These are phyloP conservation scores for Ormyrus nitidulus DNA, from an alignment of 2,888 invertebrate genomes.

Conservation along the genomic window DNA sequence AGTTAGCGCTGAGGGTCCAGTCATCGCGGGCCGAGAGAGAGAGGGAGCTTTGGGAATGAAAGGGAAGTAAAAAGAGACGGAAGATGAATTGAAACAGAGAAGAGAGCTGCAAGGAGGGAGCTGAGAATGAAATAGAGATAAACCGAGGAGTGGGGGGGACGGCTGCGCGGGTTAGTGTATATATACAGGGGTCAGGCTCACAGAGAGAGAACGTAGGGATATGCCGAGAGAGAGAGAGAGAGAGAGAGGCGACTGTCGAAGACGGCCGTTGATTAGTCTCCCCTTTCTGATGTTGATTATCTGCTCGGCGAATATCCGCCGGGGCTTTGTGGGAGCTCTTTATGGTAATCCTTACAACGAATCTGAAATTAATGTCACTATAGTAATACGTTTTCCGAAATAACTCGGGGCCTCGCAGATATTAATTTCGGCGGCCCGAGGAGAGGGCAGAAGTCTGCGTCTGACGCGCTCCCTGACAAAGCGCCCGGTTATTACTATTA, in stretches of 20 bases:
- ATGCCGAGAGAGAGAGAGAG: conserved; percentile 1
- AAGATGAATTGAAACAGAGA: conserved; percentile 17
- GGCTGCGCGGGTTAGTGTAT: background rate
- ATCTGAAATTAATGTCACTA: conserved; percentile 57
- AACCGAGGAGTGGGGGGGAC: conserved; percentile 18
- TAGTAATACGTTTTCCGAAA: conserved; percentile 52
- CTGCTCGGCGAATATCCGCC: conserved; percentile 50
- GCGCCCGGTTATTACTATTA: conserved; percentile 27
- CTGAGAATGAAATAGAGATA: conserved; percentile 31
- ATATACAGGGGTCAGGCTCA: conserved; percentile 34
- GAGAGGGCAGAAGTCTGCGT: conserved; percentile 41
- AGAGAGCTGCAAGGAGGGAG: conserved; percentile 2
- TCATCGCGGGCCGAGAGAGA: conserved; percentile 1
- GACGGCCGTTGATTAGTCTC: conserved; percentile 59
- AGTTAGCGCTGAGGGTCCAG: conserved; percentile 16
- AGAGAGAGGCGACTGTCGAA: conserved; percentile 51
- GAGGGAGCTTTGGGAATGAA: background rate
- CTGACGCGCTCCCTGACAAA: conserved; percentile 46
- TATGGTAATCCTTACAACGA: conserved; percentile 57
- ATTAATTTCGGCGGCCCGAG: conserved; percentile 43
- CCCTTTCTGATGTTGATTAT: conserved; percentile 58
- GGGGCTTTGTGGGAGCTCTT: conserved; percentile 43
- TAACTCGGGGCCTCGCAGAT: conserved; percentile 33
- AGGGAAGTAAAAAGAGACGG: background rate
- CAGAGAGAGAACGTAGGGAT: conserved; percentile 12